Conservation (phyloP, 2,888 invertebrate species). For the Plagodis pulveraria region DNA sequence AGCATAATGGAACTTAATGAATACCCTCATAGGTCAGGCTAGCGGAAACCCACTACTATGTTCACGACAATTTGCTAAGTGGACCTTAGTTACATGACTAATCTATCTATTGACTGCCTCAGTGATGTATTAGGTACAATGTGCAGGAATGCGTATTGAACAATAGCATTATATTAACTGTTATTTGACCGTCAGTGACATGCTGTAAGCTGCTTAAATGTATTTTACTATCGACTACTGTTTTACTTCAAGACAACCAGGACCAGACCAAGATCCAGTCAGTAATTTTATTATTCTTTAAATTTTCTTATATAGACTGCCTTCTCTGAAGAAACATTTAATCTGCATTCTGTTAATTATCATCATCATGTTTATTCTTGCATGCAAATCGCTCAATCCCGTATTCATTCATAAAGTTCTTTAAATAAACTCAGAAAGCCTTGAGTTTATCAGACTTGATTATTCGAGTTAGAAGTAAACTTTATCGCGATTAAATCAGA, state of each 20-base stretch:
- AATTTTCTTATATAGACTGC: too few relatives aligned
- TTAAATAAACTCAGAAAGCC: too few relatives aligned
- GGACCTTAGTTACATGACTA: slow-evolving; percentile 23
- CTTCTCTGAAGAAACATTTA: too few relatives aligned
- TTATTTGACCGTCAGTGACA: background rate
- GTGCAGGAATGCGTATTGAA: slow-evolving; percentile 1
- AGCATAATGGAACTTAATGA: slow-evolving; percentile 44
- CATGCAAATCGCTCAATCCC: too few relatives aligned
- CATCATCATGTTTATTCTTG: too few relatives aligned
- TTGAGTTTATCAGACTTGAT: slow-evolving; percentile 1
- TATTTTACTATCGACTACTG: too few relatives aligned
- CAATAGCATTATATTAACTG: background rate
- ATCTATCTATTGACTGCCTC: slow-evolving; percentile 9
- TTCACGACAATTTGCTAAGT: slow-evolving; percentile 19
- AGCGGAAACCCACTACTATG: slow-evolving; percentile 29
- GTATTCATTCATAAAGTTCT: too few relatives aligned
- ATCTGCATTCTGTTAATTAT: too few relatives aligned
- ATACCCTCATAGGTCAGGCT: slow-evolving; percentile 38
- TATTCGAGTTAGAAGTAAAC: slow-evolving; percentile 26
- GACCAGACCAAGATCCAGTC: too few relatives aligned
- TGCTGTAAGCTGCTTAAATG: too few relatives aligned
- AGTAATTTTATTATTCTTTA: too few relatives aligned
- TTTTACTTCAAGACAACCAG: too few relatives aligned
- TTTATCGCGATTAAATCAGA: slow-evolving; percentile 33
- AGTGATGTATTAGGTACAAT: background rate